Conservation (phyloP, 2,888 invertebrate species). For the Timema podura region DNA sequence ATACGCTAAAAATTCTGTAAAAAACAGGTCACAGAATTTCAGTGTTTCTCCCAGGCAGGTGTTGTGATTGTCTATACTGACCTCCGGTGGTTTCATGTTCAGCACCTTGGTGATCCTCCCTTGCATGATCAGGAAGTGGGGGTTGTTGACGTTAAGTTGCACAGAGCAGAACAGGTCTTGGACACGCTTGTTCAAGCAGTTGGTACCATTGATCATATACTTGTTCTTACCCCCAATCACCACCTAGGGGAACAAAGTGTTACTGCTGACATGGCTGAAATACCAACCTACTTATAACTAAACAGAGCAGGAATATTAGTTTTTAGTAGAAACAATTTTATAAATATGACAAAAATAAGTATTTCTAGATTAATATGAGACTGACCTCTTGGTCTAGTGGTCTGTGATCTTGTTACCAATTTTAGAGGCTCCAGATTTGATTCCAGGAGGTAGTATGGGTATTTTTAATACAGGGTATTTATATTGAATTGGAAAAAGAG, state of each 20-base stretch:
- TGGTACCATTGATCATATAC: slow-evolving; percentile 89
- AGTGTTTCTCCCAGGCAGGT: not conserved
- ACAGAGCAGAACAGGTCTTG: slow-evolving; percentile 95
- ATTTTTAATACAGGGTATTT: too few relatives aligned
- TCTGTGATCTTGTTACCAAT: too few relatives aligned
- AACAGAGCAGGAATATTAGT: too few relatives aligned
- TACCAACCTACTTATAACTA: not conserved
- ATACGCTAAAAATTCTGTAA: too few relatives aligned
- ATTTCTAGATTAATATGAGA: too few relatives aligned
- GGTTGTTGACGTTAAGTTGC: slow-evolving; percentile 97
- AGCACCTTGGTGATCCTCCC: slow-evolving; percentile 97
- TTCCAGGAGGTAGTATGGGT: too few relatives aligned
- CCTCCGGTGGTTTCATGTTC: slow-evolving; percentile 97
- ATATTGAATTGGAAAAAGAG: too few relatives aligned
- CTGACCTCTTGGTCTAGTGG: too few relatives aligned
- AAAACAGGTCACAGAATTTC: too few relatives aligned
- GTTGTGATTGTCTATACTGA: slow-evolving; percentile 41
- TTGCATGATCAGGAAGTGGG: slow-evolving; percentile 99
- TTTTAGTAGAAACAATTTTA: too few relatives aligned
- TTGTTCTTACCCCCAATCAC: slow-evolving; percentile 86
- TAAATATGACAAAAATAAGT: too few relatives aligned
- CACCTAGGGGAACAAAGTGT: slow-evolving; percentile 51
- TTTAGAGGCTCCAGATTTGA: too few relatives aligned
- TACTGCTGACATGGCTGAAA: not conserved
- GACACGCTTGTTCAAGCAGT: slow-evolving; percentile 85